Base-by-base conservation (phyloP, 2,113 vertebrate genomes). In the Strigops habroptila region DNA sequence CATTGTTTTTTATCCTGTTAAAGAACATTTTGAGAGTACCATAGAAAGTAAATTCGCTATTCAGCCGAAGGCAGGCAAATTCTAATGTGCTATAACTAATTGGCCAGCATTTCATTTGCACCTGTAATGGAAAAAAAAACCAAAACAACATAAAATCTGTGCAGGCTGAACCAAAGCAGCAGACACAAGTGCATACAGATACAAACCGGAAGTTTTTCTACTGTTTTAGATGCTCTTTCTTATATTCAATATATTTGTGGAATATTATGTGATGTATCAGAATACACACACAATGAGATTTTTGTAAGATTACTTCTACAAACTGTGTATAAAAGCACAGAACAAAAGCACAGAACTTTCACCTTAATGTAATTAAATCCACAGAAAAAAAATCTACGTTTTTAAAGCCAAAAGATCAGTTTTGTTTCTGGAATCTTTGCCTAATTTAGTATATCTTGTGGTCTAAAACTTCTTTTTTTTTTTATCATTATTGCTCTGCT, bases 231-330 rank as follows among this genome's bases (percentile, higher is more conserved):
- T 18, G 37, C 17, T 79, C 12, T 39, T 39, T 48, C 35, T 11
- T 9, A 17, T 10, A 62, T 75, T 27, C 2, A 0, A 1, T 10
- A 1, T 21, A 44, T 69, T 62, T 64, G n/a, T 5, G 43, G 67
- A 44, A 7, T 18, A 53, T 30, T 37, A 12, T 4, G n/a, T 9
- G 43, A 35, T 14, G 52, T 28, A 30, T 28, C 17, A 18, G 49
- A 5, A 18, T 19, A 12, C 1, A 3, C 60, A 55, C 1, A 2
- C 9, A 48, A 44, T 0, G 7, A 2, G 5, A 11, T 3, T 33
- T 59, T 33, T 22, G 12, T 19, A 53, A 82, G 25, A 86, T 37
- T 7, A 17, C 10, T 43, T 52, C 25, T 28, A 41, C 37, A 17
- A 77, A 15, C 10, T 25, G 59, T 65, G 60, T 43, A 4, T 10